Evolutionary conservation across 2,888 invertebrate species (phyloP).

Genomic region (Gastracanthus pulcherrimus): DNA sequence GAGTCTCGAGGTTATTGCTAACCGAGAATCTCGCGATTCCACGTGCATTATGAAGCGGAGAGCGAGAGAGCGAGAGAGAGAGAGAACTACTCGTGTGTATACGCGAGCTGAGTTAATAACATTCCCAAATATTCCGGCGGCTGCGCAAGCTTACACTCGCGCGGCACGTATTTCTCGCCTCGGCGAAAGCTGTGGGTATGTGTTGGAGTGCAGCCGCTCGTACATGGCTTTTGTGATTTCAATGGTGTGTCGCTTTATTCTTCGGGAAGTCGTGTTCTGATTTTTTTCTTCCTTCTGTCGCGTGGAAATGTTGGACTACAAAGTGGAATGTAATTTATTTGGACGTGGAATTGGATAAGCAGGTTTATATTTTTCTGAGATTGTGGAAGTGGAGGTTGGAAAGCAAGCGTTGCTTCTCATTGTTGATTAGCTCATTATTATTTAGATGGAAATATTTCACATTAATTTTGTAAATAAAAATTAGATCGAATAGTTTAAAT

Average conservation of each 20-base stretch:
- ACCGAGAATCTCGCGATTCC: slow-evolving; percentile 50
- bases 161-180: slow-evolving; percentile 49
- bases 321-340: slow-evolving; percentile 4
- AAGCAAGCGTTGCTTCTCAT: too few relatives aligned
- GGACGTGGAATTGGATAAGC: not conserved
- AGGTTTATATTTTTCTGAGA: not conserved
- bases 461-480: too few relatives aligned
- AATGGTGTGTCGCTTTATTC: slow-evolving; percentile 41
- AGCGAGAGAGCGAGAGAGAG: slow-evolving; percentile 9
- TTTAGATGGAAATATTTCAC: too few relatives aligned
- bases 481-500: too few relatives aligned
- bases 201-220: not conserved
- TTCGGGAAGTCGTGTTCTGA: slow-evolving; percentile 22
- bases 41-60: slow-evolving; percentile 47
- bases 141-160: slow-evolving; percentile 3
- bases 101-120: slow-evolving; percentile 53
- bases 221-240: slow-evolving; percentile 49
- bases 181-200: not conserved
- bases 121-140: slow-evolving; percentile 51
- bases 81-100: slow-evolving; percentile 21
- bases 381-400: too few relatives aligned
- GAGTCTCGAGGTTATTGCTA: slow-evolving; percentile 47
- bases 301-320: not conserved
- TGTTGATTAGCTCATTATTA: too few relatives aligned
- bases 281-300: not conserved